Evolutionary conservation across 2,888 invertebrate genomes (phyloP).

Genomic region (Agonopterix heracliana): DNA sequence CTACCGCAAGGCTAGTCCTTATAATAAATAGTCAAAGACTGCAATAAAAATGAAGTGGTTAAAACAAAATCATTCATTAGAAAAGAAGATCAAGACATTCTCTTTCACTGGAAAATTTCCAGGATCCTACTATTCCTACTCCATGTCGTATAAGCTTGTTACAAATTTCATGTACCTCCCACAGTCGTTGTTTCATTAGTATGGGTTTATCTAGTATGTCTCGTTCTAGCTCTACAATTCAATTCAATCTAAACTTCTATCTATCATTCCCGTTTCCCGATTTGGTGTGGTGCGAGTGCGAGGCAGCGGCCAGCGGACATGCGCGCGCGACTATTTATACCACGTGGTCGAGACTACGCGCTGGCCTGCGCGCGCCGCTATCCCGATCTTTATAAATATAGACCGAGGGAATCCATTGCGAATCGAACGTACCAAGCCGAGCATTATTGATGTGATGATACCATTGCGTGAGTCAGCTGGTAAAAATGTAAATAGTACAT

Average conservation of each 20-base stretch:
- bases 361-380: constrained; percentile 20
- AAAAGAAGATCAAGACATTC: no score
- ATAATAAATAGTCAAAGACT: no score
- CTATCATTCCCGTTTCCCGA: constrained; percentile 54
- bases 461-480: constrained; percentile 1
- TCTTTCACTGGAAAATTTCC: no score
- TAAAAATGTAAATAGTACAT: neutral
- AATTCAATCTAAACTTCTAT: neutral
- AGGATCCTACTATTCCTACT: no score
- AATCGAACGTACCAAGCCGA: constrained; percentile 33
- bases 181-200: no score
- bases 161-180: no score
- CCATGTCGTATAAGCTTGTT: no score
- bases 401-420: constrained; percentile 60
- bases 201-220: no score
- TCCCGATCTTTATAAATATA: constrained; percentile 58
- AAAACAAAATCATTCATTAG: no score
- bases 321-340: constrained; percentile 67
- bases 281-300: constrained; percentile 59
- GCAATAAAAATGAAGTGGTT: no score
- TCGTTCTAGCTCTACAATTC: no score
- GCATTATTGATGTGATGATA: constrained; percentile 1
- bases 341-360: constrained; percentile 43
- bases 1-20: no score
- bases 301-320: constrained; percentile 36